A percentile compares a stretch with the other conserved stretches of the same genome.
Evolutionary conservation across 2,113 vertebrate genomes (phyloP).

Genomic region (Lates calcarifer): DNA sequence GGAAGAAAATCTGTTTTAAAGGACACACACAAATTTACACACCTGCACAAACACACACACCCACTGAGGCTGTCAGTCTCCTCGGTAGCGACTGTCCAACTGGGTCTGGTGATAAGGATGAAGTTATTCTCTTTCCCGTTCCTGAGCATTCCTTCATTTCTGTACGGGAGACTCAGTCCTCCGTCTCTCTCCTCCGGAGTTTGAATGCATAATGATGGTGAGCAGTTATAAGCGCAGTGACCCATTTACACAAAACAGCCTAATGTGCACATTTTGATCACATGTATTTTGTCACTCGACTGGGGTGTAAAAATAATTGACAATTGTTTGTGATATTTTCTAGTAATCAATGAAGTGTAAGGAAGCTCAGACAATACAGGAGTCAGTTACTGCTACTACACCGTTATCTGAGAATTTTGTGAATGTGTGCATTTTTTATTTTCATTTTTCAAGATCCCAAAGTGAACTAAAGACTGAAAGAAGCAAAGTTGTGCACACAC

Average conservation of each 20-base stretch:
- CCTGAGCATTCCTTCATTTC: slow-evolving; percentile 13
- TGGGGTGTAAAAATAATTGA: neutral
- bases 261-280: slow-evolving; percentile 12
- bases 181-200: slow-evolving; percentile 29
- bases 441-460: neutral
- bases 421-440: neutral
- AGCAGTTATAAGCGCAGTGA: slow-evolving; percentile 32
- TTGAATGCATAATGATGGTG: slow-evolving; percentile 23
- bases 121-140: slow-evolving; percentile 21
- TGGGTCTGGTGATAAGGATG: slow-evolving; percentile 61
- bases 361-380: neutral
- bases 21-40: neutral
- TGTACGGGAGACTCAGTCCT: slow-evolving; percentile 26
- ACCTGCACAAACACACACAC: slow-evolving; percentile 6
- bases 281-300: neutral
- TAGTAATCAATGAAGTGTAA: neutral
- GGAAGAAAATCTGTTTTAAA: slow-evolving; percentile 30
- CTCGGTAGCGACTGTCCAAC: slow-evolving; percentile 33
- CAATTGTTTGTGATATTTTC: neutral
- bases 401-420: neutral
- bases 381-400: neutral
- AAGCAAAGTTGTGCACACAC: neutral
- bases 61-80: neutral
- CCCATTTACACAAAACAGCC: slow-evolving; percentile 40
- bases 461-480: neutral